Evolutionary conservation across 2,113 vertebrate genomes (phyloP).

Genomic region (Leucopsar rothschildi): DNA sequence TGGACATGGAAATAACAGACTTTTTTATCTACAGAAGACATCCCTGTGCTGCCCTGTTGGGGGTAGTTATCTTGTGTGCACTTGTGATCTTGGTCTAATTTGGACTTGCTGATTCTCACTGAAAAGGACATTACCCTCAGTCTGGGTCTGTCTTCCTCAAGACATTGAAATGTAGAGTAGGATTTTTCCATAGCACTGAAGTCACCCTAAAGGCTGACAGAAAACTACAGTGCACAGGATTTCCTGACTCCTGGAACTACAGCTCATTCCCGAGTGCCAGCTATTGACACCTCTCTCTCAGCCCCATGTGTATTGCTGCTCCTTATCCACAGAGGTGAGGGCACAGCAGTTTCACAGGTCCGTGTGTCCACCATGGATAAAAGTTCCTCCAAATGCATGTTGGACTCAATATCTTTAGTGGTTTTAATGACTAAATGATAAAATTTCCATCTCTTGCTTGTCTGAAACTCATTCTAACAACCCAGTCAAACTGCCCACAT

Average conservation of each 20-base stretch:
- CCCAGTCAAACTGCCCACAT: neutral
- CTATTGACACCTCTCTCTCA: neutral
- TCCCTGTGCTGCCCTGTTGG: neutral
- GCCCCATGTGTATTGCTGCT: neutral
- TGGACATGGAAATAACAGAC: conserved; percentile 17
- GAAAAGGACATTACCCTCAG: neutral
- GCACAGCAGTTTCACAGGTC: neutral
- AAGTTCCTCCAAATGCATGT: neutral
- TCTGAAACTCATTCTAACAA: neutral
- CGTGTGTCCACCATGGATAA: neutral
- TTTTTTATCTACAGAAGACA: neutral
- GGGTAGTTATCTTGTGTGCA: neutral
- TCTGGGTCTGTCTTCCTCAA: neutral
- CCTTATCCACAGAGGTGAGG: neutral
- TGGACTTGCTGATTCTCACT: neutral
- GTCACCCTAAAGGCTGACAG: neutral
- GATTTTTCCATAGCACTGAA: neutral
- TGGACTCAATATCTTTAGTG: neutral
- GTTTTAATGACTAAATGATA: neutral
- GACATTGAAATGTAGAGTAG: neutral
- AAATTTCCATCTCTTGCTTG: neutral
- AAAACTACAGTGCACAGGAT: neutral
- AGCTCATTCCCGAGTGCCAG: neutral
- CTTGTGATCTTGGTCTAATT: neutral
- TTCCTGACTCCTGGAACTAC: neutral